Evolutionary conservation across 2,888 invertebrate species (phyloP), one percentile per base, ranked within the genome.

Genomic region (Dryadula phaetusa): DNA sequence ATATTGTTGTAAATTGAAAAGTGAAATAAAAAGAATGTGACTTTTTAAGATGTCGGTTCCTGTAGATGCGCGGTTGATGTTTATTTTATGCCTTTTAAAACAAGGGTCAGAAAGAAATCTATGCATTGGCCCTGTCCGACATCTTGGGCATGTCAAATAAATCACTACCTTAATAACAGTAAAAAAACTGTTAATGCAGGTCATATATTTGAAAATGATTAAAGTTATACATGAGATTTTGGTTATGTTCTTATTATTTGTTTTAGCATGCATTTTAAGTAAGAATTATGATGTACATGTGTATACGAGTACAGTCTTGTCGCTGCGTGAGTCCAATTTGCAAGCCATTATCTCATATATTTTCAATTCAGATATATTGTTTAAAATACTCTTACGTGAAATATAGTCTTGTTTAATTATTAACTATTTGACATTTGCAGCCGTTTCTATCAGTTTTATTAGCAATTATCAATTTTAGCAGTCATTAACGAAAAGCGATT

Each of bases 91-190:
- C 79, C 76, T 74, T 74, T 76, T 82, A 81, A 86, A 90, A 90
- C 89, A 90, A 87, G 88, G 85, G 80, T 83, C 84, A 70, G 76
- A 77, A 75, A 80, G 80, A 79, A 80, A 82, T 83, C 82, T 83
- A 83, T 82, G 86, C 89, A 86, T 88, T 87, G 86, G 86, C 82
- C 75, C 83, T 84, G 84, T 79, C 81, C 83, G 79, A 82, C 84
- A 82, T 84, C 86, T 84, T 78, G 73, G 74, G 74, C 77, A 80
- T 83, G 86, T 86, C 85, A 82, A 79, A 91, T 91, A 92, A 92
- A 92, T 90, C 90, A 89, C 82, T 78, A 76, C 77, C 78, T 81
- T 85, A 84, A 87, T 87, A 89, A 88, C 85, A 84, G 83, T 81
- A 87, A 85, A 84, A 84, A 82, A 81, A 82, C 77, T 82, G 80